phyloP scores from a whole-genome alignment of 2,113 vertebrate genomes.

The Alligator sinensis region DNA sequence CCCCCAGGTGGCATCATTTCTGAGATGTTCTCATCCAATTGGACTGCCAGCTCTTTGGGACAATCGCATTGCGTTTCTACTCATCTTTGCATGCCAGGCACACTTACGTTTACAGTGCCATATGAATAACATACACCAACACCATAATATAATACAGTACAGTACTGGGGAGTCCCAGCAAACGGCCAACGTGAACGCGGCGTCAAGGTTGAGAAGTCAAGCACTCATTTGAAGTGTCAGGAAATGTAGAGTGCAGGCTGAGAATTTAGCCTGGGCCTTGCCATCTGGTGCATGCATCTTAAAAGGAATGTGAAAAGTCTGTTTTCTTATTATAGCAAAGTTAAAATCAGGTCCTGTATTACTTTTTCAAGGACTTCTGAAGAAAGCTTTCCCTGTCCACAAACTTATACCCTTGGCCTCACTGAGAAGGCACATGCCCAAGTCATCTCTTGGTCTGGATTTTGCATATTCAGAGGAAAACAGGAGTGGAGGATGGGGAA shows the following conservation, averaged over 20 bases:
- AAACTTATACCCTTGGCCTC: neutral
- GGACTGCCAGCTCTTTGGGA: neutral
- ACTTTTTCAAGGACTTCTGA: neutral
- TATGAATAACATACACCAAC: neutral
- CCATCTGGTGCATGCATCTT: neutral
- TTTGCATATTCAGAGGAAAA: rapidly evolving
- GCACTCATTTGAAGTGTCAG: neutral
- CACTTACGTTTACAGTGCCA: rapidly evolving
- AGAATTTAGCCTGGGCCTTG: neutral
- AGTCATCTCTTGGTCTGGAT: neutral
- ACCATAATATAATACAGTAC: neutral
- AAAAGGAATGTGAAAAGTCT: neutral
- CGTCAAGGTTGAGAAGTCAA: slow-evolving; percentile 13
- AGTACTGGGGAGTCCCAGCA: rapidly evolving
- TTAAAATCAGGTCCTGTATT: neutral
- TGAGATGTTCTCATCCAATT: neutral
- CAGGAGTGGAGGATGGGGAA: neutral
- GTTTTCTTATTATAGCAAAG: neutral
- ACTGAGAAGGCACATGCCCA: rapidly evolving
- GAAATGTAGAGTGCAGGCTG: neutral
- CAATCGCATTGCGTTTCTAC: neutral
- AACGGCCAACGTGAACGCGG: neutral
- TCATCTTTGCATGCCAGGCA: neutral
- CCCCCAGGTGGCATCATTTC: neutral
- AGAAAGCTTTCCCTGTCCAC: neutral